Conservation (phyloP, 2,113 vertebrate genomes). For the Nerophis ophidion region DNA sequence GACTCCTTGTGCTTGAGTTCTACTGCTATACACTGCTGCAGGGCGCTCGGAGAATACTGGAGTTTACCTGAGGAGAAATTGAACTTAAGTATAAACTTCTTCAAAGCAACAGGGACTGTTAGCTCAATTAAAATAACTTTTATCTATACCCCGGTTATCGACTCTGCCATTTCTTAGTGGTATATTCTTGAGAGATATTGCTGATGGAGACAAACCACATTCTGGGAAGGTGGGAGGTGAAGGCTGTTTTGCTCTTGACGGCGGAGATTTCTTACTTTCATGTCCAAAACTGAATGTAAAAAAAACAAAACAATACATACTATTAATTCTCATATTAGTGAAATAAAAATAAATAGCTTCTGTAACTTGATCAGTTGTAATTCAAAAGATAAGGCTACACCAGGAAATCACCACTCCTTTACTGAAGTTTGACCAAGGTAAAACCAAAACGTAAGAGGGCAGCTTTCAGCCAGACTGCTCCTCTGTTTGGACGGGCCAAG, state of each 20-base stretch:
- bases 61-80: constrained; percentile 7
- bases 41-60: constrained; percentile 2
- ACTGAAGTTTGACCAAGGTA: background rate
- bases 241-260: constrained; percentile 19
- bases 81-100: background rate
- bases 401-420: background rate
- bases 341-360: background rate
- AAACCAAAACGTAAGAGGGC: no score
- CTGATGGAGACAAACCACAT: constrained; percentile 57
- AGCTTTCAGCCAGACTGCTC: background rate
- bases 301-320: background rate
- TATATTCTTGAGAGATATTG: constrained; percentile 45
- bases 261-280: constrained; percentile 59
- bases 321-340: no score
- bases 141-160: background rate
- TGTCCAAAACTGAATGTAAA: constrained; percentile 59
- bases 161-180: constrained; percentile 36
- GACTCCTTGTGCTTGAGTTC: constrained; percentile 9
- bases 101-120: background rate
- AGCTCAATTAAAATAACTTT: background rate
- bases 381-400: background rate
- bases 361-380: background rate
- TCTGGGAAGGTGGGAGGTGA: constrained; percentile 58
- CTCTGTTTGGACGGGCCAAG: background rate
- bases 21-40: constrained; percentile 5